Percentiles rank a stretch among this genome's conserved stretches.
Conservation (phyloP, 2,113 vertebrate genomes). For the Narcine bancroftii region DNA sequence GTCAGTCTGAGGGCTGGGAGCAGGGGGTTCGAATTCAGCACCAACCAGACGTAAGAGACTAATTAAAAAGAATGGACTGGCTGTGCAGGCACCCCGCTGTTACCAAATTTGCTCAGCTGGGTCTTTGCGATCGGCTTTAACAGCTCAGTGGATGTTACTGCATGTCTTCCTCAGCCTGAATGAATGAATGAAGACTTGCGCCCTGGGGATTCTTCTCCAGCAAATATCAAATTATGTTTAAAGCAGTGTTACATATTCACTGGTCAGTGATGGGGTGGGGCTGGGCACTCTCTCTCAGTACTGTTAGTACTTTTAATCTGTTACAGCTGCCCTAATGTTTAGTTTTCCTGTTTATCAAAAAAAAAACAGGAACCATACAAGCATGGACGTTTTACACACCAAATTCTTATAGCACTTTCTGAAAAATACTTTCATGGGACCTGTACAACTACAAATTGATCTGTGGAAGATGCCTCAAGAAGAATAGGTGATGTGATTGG, state of each 20-base stretch:
- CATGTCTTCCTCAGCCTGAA: background rate
- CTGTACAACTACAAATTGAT: background rate
- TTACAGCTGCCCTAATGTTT: background rate
- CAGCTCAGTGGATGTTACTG: slow-evolving; percentile 11
- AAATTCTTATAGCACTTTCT: background rate
- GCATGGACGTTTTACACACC: background rate
- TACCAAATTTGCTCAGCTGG: slow-evolving; percentile 31
- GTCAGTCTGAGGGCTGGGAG: background rate
- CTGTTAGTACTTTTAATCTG: background rate
- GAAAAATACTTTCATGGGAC: background rate
- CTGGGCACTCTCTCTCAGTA: background rate
- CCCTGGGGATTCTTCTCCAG: background rate
- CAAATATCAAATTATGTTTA: background rate
- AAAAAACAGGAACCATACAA: background rate
- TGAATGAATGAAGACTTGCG: background rate
- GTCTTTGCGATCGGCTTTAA: slow-evolving; percentile 1
- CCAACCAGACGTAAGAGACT: slow-evolving; percentile 18
- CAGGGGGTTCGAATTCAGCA: too few relatives aligned
- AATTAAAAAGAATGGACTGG: slow-evolving; percentile 21
- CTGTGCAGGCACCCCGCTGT: slow-evolving; percentile 7
- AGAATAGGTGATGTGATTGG: background rate
- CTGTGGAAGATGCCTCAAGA: background rate
- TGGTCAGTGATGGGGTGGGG: background rate
- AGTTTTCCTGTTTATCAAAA: background rate
- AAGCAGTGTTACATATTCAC: background rate